phyloP scores from a whole-genome alignment of 2,797 vertebrate genomes.

The Gymnothorax reevesii region DNA sequence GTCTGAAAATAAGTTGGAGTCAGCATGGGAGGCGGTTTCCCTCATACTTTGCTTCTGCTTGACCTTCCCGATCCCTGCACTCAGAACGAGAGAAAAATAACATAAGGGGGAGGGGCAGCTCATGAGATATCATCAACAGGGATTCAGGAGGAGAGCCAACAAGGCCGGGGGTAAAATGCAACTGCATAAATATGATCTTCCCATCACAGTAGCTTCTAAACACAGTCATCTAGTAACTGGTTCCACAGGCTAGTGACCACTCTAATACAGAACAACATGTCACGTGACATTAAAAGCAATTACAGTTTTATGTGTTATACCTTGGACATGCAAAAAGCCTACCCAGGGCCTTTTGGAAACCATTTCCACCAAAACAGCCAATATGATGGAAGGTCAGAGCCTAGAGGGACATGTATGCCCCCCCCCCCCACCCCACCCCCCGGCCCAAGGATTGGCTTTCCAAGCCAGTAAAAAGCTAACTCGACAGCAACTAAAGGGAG shows the following conservation, averaged over 20 bases:
- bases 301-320: background rate
- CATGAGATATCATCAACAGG: background rate
- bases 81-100: constrained; percentile 16
- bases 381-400: background rate
- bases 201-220: background rate
- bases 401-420: too few species aligned
- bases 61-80: constrained; percentile 87
- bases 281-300: background rate
- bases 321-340: background rate
- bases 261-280: background rate
- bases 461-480: background rate
- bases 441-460: background rate
- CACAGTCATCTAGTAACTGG: background rate
- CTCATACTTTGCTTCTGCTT: constrained; percentile 83
- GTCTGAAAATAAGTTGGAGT: constrained; percentile 78
- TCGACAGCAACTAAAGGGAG: background rate
- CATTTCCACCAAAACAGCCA: background rate
- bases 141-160: background rate
- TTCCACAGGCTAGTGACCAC: background rate
- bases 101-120: background rate
- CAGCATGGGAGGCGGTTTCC: constrained; percentile 78
- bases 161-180: too few species aligned
- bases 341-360: background rate
- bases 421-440: too few species aligned
- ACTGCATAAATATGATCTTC: background rate